Evolutionary conservation across 1,140 invertebrate species (phyloP), one percentile per base, ranked within the genome.

Genomic region (Drosophila neocordata): DNA sequence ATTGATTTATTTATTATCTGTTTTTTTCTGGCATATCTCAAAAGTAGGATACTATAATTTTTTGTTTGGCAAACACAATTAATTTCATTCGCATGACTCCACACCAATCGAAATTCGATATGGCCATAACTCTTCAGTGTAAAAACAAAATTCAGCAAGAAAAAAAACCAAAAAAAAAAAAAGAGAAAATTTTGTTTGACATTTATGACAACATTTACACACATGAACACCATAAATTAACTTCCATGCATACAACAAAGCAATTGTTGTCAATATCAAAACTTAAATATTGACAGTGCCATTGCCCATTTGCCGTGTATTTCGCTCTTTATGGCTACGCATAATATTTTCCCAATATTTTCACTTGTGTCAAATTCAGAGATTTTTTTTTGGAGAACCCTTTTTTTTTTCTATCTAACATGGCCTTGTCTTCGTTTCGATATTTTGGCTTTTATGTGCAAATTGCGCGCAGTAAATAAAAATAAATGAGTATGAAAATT

Each of bases 401-500:
- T 85, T 85, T 85, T 52, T 51, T 41, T 87, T 52, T n/a, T n/a
- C n/a, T n/a, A n/a, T n/a, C n/a, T n/a, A n/a, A n/a, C n/a, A n/a
- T n/a, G n/a, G n/a, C n/a, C n/a, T n/a, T n/a, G n/a, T n/a, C n/a
- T n/a, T 37, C 27, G 27, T 41, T 41, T 59, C 41, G 27, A 31
- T 31, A 31, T 31, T 53, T 51, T 24, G 41, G 38, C 72, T 88
- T 85, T 87, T 87, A 87, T 87, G 82, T 87, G 83, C 76, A 88
- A 88, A 88, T 88, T 88, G 83, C 83, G 83, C 75, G 83, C 84
- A 88, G 83, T 88, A 88, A 88, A 88, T 88, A 88, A 88, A 88
- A 88, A 88, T 88, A 88, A 88, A 88, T 88, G 83, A 88, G 83
- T 88, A 88, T 88, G 83, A 88, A 83, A 79, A 88, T 88, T 48